Conservation (phyloP, 2,888 invertebrate genomes). For the Eurois occulta region DNA sequence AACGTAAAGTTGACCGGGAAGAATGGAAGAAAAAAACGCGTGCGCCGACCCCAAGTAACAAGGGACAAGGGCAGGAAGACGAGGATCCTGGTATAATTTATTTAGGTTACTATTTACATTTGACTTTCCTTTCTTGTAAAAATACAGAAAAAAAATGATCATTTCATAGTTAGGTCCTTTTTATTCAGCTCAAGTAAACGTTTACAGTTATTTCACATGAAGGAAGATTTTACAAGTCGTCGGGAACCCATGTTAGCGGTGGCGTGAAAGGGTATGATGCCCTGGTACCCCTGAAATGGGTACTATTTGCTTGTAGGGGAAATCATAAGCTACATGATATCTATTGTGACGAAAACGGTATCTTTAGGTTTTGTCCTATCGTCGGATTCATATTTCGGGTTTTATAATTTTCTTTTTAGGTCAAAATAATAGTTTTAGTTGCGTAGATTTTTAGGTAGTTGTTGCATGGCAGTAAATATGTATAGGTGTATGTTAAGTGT, state of each 20-base stretch:
- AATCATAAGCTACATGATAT: constrained; percentile 8
- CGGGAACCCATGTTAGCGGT: not conserved
- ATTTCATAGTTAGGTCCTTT: not conserved
- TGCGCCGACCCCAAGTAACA: no score
- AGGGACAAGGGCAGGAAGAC: no score
- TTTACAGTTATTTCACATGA: constrained; percentile 23
- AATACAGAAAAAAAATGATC: not conserved
- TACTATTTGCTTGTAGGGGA: constrained; percentile 9
- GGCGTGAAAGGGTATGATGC: constrained; percentile 15
- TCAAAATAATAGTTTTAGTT: not conserved
- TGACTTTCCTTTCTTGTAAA: not conserved
- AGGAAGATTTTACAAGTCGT: constrained; percentile 1
- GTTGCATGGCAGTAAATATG: not conserved
- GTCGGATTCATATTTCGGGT: constrained; percentile 1
- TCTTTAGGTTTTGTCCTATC: not conserved
- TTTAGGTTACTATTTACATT: not conserved
- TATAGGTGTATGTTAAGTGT: not conserved
- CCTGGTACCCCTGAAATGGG: constrained; percentile 12
- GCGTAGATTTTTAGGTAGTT: not conserved
- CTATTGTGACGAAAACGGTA: not conserved
- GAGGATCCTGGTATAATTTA: not conserved
- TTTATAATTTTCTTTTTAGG: not conserved
- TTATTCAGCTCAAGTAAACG: constrained; percentile 24
- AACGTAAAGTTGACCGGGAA: no score
- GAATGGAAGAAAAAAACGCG: no score